Percentiles rank a stretch among this genome's conserved stretches.
Conservation (phyloP, 2,113 vertebrate species). For the Toxotes chatareus region DNA sequence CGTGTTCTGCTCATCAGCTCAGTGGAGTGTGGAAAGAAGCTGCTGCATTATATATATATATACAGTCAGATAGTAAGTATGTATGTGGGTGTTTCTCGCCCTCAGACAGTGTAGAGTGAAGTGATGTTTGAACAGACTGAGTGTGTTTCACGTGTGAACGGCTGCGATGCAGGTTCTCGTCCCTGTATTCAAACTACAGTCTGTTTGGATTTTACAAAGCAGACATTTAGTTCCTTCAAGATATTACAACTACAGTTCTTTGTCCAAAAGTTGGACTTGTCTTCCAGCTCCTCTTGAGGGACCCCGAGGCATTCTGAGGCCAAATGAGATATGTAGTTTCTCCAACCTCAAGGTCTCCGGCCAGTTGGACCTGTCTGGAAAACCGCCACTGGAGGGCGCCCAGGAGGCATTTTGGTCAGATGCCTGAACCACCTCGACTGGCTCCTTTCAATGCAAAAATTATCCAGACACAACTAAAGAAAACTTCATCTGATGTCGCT, state of each 20-base stretch:
- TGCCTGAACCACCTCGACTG: too few species aligned
- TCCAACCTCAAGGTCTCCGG: too few species aligned
- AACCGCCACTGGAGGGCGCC: too few species aligned
- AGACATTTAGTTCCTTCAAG: neutral
- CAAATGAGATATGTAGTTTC: too few species aligned
- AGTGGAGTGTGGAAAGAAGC: constrained; percentile 28
- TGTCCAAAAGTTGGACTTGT: too few species aligned
- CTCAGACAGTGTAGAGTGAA: constrained; percentile 8
- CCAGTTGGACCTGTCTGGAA: too few species aligned
- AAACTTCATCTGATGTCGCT: too few species aligned
- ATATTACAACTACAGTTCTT: neutral
- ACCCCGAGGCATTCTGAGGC: too few species aligned
- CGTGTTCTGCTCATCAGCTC: constrained; percentile 36
- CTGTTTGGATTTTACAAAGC: neutral
- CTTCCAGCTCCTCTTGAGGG: too few species aligned
- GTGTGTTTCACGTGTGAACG: constrained; percentile 6
- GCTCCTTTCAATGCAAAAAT: too few species aligned
- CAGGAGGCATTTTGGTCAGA: too few species aligned
- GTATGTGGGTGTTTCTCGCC: constrained; percentile 26
- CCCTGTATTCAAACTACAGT: neutral
- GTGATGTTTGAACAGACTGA: constrained; percentile 2
- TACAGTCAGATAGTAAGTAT: constrained; percentile 1
- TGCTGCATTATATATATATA: constrained; percentile 56
- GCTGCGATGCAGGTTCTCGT: neutral
- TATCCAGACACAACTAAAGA: too few species aligned